Evolutionary conservation across 2,888 invertebrate genomes (phyloP).

Genomic region (Nomada hirtipes): DNA sequence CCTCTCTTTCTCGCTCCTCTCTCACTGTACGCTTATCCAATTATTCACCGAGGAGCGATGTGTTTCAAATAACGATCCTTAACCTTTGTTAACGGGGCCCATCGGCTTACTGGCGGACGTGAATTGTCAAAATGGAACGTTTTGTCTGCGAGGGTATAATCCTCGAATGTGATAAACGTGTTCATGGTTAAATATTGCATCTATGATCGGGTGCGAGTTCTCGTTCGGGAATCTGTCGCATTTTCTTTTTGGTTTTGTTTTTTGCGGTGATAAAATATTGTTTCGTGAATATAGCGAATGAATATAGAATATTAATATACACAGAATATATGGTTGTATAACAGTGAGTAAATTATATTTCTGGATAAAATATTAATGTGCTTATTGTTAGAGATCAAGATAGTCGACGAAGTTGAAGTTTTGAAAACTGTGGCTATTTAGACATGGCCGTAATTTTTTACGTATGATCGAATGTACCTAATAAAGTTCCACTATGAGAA

Average conservation of each 20-base stretch:
- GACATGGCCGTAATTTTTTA: too few species aligned
- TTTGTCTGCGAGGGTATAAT: conserved; percentile 10
- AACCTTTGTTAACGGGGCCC: conserved; percentile 49
- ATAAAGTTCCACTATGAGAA: too few species aligned
- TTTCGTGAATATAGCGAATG: too few species aligned
- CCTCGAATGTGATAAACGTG: conserved; percentile 21
- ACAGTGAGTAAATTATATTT: too few species aligned
- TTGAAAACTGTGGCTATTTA: too few species aligned
- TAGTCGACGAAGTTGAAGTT: too few species aligned
- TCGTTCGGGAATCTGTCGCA: not conserved
- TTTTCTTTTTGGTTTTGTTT: not conserved
- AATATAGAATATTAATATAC: too few species aligned
- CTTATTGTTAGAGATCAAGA: too few species aligned
- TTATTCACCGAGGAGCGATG: conserved; percentile 56
- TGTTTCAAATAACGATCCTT: conserved; percentile 51
- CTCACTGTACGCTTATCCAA: conserved; percentile 61
- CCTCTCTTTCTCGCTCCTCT: not conserved
- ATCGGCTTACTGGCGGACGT: conserved; percentile 28
- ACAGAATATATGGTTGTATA: too few species aligned
- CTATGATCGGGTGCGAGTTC: not conserved
- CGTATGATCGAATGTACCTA: too few species aligned
- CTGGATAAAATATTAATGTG: too few species aligned
- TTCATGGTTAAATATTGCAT: not conserved
- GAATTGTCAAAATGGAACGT: conserved; percentile 23
- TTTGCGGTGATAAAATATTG: not conserved